Conservation (phyloP, 2,888 invertebrate genomes). For the Caenorhabditis sulstoni region DNA sequence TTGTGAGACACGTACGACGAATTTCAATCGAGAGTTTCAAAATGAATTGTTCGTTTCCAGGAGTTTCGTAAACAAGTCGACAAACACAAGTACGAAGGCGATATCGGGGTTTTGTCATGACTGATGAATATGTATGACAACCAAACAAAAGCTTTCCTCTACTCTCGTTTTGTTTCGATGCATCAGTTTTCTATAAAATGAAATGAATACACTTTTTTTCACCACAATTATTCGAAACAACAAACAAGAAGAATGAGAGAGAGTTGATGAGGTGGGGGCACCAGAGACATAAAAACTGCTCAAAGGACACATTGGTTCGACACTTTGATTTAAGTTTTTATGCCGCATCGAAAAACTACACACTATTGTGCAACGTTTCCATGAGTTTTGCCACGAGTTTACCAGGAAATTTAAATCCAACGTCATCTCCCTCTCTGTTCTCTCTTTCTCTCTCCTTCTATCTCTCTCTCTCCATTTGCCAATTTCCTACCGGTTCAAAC, state of each 20-base stretch:
- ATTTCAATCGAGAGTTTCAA: not conserved
- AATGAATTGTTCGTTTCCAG: conserved; percentile 4
- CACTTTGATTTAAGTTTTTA: too few species aligned
- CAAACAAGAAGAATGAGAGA: too few species aligned
- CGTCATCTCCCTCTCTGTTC: too few species aligned
- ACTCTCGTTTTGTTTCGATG: not conserved
- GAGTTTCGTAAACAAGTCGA: conserved; percentile 27
- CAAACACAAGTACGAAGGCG: conserved; percentile 31
- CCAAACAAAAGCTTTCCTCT: too few species aligned
- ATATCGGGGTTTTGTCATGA: conserved; percentile 25
- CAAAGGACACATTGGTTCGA: not conserved
- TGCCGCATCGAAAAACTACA: too few species aligned
- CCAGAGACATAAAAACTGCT: too few species aligned
- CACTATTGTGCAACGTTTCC: too few species aligned
- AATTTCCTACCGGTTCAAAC: conserved; percentile 11
- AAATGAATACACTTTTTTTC: too few species aligned
- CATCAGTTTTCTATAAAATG: conserved; percentile 4
- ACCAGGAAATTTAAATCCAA: not conserved
- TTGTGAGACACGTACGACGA: conserved; percentile 30
- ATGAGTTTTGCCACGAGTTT: not conserved
- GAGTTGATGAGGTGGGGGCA: too few species aligned
- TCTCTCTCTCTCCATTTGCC: not conserved
- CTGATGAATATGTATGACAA: too few species aligned
- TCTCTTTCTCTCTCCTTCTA: not conserved
- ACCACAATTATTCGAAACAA: too few species aligned